Evolutionary conservation across 2,888 invertebrate species (phyloP).

Genomic region (Parnassius glacialis): DNA sequence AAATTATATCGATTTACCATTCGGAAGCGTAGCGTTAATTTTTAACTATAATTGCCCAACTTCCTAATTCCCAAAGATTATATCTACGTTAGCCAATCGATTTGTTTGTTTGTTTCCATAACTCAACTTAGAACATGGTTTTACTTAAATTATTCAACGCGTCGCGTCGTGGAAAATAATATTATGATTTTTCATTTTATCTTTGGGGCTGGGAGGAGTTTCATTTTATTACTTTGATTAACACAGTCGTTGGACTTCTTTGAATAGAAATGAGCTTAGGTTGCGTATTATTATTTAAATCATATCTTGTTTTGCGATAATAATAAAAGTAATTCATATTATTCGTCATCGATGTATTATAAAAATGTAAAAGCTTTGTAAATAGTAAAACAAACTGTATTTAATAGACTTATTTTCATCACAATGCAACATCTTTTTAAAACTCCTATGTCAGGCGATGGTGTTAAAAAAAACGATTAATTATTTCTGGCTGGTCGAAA

Average conservation of each 20-base stretch:
- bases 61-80: constrained; percentile 65
- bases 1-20: constrained; percentile 67
- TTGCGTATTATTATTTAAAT: background rate
- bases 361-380: no score
- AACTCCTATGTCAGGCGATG: no score
- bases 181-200: constrained; percentile 29
- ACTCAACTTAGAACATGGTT: constrained; percentile 16
- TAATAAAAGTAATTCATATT: no score
- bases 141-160: constrained; percentile 35
- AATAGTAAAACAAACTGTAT: no score
- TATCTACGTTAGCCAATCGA: constrained; percentile 50
- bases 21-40: constrained; percentile 63
- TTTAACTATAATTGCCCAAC: constrained; percentile 59
- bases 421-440: no score
- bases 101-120: constrained; percentile 18
- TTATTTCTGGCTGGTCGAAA: no score
- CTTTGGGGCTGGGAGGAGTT: background rate
- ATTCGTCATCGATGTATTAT: no score
- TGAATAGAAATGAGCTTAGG: background rate
- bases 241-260: background rate
- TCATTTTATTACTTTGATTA: constrained; percentile 11
- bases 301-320: no score
- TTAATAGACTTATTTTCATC: no score
- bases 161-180: constrained; percentile 25
- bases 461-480: no score